phyloP scores from a whole-genome alignment of 64 coral and sea anemone genomes.

The Pachyseris speciosa region DNA sequence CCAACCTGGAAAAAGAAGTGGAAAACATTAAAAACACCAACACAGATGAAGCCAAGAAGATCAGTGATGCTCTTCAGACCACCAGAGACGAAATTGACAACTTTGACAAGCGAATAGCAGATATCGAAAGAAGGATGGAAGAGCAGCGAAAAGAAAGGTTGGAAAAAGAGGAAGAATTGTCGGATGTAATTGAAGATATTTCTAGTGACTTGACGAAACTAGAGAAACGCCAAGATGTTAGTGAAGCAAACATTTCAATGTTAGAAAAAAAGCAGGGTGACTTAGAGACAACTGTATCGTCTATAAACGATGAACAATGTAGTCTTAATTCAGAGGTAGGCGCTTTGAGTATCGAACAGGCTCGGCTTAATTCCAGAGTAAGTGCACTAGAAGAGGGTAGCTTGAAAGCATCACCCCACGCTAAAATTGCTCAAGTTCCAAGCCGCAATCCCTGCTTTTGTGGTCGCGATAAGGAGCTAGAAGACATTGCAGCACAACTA shows the following conservation, averaged over 20 bases:
- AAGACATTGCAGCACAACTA: slow-evolving; percentile 6
- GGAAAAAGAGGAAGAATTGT: slow-evolving; percentile 6
- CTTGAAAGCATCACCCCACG: background rate
- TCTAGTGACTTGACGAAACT: background rate
- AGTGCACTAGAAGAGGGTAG: slow-evolving; percentile 7
- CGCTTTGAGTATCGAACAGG: slow-evolving; percentile 13
- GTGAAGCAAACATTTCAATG: background rate
- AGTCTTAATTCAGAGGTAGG: background rate
- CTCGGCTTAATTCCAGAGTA: slow-evolving; percentile 30
- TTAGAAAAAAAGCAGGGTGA: background rate
- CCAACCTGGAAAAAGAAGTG: too few relatives aligned
- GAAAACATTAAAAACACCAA: too few relatives aligned
- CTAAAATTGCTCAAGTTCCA: slow-evolving; percentile 67
- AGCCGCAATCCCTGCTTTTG: slow-evolving; percentile 71
- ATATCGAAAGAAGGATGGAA: too few relatives aligned
- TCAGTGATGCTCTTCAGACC: too few relatives aligned
- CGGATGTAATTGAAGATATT: background rate
- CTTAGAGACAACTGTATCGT: background rate
- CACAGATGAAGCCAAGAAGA: too few relatives aligned
- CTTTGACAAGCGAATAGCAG: too few relatives aligned
- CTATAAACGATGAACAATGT: background rate
- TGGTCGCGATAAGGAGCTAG: slow-evolving; percentile 62
- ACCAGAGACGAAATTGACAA: too few relatives aligned
- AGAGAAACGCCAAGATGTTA: background rate
- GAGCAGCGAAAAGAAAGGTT: too few relatives aligned